Evolutionary conservation across 2,797 vertebrate genomes (phyloP).

Genomic region (Clarias platycephalus): DNA sequence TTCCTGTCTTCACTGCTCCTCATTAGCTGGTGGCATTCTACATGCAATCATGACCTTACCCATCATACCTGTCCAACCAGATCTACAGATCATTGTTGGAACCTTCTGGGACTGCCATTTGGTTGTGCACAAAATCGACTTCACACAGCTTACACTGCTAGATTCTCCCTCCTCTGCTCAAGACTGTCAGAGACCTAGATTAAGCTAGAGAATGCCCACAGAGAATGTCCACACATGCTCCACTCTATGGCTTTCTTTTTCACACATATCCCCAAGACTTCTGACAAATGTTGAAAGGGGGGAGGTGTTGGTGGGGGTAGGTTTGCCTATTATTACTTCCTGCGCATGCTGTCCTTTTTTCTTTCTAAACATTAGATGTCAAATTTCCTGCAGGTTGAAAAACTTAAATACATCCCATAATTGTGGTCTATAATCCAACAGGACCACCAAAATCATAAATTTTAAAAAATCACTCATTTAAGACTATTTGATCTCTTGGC

Average conservation of each 20-base stretch:
- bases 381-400: not conserved
- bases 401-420: not conserved
- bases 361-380: not conserved
- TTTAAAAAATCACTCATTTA: not conserved
- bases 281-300: not conserved
- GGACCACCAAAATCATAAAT: not conserved
- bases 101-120: not conserved
- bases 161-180: not conserved
- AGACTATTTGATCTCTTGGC: not conserved
- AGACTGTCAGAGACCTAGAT: not conserved
- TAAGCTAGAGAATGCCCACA: not conserved
- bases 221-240: not conserved
- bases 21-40: conserved; percentile 12
- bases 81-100: conserved; percentile 2
- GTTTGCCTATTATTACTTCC: not conserved
- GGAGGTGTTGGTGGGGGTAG: not conserved
- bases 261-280: not conserved
- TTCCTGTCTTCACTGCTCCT: not conserved
- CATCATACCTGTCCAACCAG: not conserved
- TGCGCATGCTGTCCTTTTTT: not conserved
- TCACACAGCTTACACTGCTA: conserved; percentile 1
- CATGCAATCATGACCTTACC: not conserved
- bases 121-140: conserved; percentile 17
- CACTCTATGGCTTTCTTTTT: not conserved
- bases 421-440: not conserved